A percentile compares a stretch with the other conserved stretches of the same genome.
phyloP scores from a whole-genome alignment of 2,113 vertebrate species.

The Pandion haliaetus region DNA sequence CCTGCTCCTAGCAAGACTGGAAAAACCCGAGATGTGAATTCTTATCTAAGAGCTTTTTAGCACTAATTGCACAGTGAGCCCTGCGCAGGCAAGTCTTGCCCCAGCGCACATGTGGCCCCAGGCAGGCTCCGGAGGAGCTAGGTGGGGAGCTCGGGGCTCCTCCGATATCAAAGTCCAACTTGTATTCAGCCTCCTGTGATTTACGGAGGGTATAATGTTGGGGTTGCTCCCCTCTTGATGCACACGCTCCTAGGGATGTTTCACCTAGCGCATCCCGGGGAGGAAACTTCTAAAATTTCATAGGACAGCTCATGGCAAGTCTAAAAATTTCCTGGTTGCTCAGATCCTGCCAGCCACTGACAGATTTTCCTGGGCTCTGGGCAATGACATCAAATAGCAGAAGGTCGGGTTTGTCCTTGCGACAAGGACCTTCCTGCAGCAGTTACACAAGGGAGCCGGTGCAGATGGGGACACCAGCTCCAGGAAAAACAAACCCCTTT shows the following conservation, averaged over 20 bases:
- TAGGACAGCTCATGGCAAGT: background rate
- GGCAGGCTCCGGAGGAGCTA: fast-evolving
- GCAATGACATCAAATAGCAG: background rate
- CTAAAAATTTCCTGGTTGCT: background rate
- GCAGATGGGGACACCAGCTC: background rate
- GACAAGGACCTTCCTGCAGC: background rate
- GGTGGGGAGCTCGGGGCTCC: background rate
- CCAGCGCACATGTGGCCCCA: fast-evolving
- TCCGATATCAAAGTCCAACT: fast-evolving
- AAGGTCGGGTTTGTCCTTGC: background rate
- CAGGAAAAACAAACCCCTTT: background rate
- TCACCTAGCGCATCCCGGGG: background rate
- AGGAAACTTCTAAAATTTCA: background rate
- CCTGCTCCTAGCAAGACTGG: background rate
- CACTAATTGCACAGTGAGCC: background rate
- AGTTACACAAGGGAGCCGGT: background rate
- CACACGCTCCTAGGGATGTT: fast-evolving
- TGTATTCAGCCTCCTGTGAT: background rate
- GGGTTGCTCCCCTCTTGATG: background rate
- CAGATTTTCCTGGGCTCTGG: background rate
- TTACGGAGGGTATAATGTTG: fast-evolving
- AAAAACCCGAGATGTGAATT: background rate
- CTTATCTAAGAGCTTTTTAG: background rate
- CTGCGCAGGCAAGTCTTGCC: background rate
- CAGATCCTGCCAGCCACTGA: background rate